Base-by-base conservation (phyloP, 2,797 vertebrate species). In the Octomys mimax region DNA sequence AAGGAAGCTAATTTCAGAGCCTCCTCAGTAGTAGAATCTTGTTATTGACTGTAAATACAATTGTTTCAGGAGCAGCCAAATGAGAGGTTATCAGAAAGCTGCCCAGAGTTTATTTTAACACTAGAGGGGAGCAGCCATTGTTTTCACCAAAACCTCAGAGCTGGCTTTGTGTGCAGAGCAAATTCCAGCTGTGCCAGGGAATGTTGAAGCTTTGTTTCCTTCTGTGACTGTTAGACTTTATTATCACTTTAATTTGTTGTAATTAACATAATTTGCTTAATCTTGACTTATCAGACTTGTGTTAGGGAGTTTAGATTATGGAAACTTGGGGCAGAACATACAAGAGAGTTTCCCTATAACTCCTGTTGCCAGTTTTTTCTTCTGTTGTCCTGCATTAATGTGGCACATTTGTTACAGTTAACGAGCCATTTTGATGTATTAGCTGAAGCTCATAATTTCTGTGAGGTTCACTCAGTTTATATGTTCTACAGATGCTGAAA, bases 21-120 rank as follows among this genome's bases (percentile, higher is more conserved):
- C 80, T 54, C 6, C 0, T 73, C 91, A 33, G 70, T 92, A 1
- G 0, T 4, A 21, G 84, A 92, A 87, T 64, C 57, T 73, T 33
- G n/a, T 31, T 87, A 2, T 97, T 98, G 85, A 92, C 93, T 92
- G 26, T 80, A 96, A 96, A 94, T 86, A 89, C 83, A 96, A 13
- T 87, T 92, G 87, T 70, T 96, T 81, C 2, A 33, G 49, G 26
- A 95, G 33, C 57, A 91, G 84, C 78, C 83, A 75, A 73, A 94
- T 86, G 78, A 33, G 62, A 36, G 70, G 88, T 93, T 97, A 90
- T 96, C 97, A 79, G 80, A 92, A 87, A 97, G 62, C 11, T 92
- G 11, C 52, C 87, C 71, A 46, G 89, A 91, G 90, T 87, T 66
- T 91, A 80, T 36, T 80, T 93, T 18, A 81, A 79, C 62, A 85